Evolutionary conservation across 92 coral and sea anemone species (phyloP).

Genomic region (Parazoanthus swiftii): DNA sequence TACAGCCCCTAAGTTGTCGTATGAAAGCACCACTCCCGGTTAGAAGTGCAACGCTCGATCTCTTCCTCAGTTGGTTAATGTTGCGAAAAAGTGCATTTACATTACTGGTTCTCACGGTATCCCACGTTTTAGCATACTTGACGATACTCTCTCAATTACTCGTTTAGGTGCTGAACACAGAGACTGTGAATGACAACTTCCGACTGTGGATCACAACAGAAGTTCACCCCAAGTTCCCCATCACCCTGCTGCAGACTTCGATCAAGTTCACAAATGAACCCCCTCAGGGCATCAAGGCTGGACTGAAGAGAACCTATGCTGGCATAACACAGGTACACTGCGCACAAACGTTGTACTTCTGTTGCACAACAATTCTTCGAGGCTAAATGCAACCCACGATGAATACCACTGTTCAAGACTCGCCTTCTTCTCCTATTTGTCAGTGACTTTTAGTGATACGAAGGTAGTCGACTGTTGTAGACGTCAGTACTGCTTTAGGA

Average conservation of each 20-base stretch:
- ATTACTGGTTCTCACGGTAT: too few relatives aligned
- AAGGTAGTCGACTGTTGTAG: too few relatives aligned
- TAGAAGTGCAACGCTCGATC: too few relatives aligned
- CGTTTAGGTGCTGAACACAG: constrained; percentile 78
- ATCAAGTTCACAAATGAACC: constrained; percentile 99
- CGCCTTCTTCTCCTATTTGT: too few relatives aligned
- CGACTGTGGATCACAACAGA: constrained; percentile 99
- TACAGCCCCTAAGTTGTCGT: too few relatives aligned
- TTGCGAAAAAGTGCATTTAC: too few relatives aligned
- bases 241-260: constrained; percentile 92
- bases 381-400: not conserved
- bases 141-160: not conserved
- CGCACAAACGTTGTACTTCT: not conserved
- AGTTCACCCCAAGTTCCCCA: constrained; percentile 96
- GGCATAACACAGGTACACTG: constrained; percentile 88
- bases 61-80: too few relatives aligned
- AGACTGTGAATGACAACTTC: constrained; percentile 88
- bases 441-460: too few relatives aligned
- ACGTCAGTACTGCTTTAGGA: too few relatives aligned
- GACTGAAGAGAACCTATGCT: constrained; percentile 95
- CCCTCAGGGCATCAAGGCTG: constrained; percentile 97
- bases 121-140: not conserved
- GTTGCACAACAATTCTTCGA: not conserved
- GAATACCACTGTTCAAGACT: too few relatives aligned
- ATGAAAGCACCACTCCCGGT: too few relatives aligned